These are phyloP conservation scores for Drosophila ustulata DNA, from an alignment of 2,888 invertebrate genomes.

Conservation along the genomic window DNA sequence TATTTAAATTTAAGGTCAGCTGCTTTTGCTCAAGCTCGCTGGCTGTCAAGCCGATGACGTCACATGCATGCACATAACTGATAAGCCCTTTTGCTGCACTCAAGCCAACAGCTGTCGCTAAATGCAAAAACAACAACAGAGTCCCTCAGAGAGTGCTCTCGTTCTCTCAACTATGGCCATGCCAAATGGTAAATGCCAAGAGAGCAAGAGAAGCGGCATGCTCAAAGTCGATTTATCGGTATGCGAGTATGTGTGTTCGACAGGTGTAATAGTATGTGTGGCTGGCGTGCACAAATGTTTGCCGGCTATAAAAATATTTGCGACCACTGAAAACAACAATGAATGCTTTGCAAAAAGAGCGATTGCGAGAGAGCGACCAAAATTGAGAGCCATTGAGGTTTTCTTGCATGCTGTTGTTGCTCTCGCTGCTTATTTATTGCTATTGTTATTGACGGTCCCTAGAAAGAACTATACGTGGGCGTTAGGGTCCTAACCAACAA, in stretches of 20 bases:
- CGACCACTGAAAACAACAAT: conserved; percentile 46
- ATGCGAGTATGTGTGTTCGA: conserved; percentile 2
- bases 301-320: conserved; percentile 55
- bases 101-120: conserved; percentile 44
- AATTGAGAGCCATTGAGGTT: neutral
- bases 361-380: conserved; percentile 24
- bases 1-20: conserved; percentile 41
- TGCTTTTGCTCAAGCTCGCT: conserved; percentile 12
- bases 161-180: conserved; percentile 14
- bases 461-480: conserved; percentile 20
- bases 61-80: conserved; percentile 48
- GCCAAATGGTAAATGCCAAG: conserved; percentile 33
- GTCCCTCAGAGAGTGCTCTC: conserved; percentile 1
- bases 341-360: conserved; percentile 21
- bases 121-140: conserved; percentile 20
- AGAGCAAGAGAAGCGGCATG: conserved; percentile 22
- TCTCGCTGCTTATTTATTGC: conserved; percentile 60
- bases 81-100: conserved; percentile 56
- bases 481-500: conserved; percentile 26
- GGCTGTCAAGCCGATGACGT: conserved; percentile 53
- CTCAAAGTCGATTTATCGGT: conserved; percentile 12
- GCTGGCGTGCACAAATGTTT: conserved; percentile 38
- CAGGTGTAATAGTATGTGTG: conserved; percentile 27
- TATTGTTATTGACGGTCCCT: conserved; percentile 36
- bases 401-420: conserved; percentile 21